Conservation (phyloP, 2,888 invertebrate genomes). For the Auanema sp. region DNA sequence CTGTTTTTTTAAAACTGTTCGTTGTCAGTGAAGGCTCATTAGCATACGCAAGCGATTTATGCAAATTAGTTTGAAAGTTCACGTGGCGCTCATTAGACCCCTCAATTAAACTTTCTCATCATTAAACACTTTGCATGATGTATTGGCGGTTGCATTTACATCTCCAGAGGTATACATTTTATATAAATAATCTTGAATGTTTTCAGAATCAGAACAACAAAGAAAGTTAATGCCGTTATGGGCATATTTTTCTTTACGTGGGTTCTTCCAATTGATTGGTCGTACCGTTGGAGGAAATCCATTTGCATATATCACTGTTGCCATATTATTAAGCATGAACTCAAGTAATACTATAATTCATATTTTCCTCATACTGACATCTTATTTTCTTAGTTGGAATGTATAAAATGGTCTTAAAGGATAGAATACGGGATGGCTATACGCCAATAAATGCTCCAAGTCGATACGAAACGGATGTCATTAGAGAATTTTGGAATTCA, state of each 20-base stretch:
- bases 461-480: slow-evolving; percentile 57
- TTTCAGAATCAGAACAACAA: slow-evolving; percentile 12
- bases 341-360: slow-evolving; percentile 6
- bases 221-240: slow-evolving; percentile 22
- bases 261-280: slow-evolving; percentile 47
- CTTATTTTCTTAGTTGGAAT: slow-evolving; percentile 25
- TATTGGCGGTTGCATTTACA: too few relatives aligned
- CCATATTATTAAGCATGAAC: slow-evolving; percentile 19
- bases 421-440: slow-evolving; percentile 62
- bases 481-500: slow-evolving; percentile 35
- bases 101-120: too few relatives aligned
- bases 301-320: slow-evolving; percentile 37
- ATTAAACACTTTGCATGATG: too few relatives aligned
- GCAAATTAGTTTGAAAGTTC: too few relatives aligned
- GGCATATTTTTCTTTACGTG: slow-evolving; percentile 42
- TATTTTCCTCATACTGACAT: neutral
- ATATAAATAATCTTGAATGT: neutral
- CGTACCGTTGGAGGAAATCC: slow-evolving; percentile 43
- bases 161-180: too few relatives aligned
- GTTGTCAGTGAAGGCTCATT: too few relatives aligned
- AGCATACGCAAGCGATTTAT: too few relatives aligned
- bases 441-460: slow-evolving; percentile 62
- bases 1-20: too few relatives aligned
- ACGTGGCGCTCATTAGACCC: too few relatives aligned
- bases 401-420: slow-evolving; percentile 49